Base-by-base conservation (phyloP, 2,113 vertebrate genomes). In the Phalacrocorax brasilianus region DNA sequence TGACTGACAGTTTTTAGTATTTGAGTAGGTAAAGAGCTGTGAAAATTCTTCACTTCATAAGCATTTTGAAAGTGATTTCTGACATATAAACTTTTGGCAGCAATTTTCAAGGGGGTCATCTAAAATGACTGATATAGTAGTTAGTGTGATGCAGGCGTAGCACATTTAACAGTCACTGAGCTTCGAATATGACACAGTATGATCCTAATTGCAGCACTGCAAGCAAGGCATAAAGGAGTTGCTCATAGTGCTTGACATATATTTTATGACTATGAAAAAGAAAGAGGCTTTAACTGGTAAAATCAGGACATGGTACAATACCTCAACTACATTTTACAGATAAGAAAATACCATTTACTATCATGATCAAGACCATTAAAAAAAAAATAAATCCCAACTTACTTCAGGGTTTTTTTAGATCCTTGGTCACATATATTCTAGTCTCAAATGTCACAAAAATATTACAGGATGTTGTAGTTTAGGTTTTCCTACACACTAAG, bases 21-120 rank as follows among this genome's bases (percentile, higher is more conserved):
- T 95, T 97, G 93, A 97, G 95, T 97, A 96, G 93, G 89, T 96
- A 97, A 95, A 95, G 92, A 96, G 92, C 70, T 97, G 96, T 97
- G 80, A 95, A 97, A 98, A 98, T 97, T 96, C 93, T 91, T 97
- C 95, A 94, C 76, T 97, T 96, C 91, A 94, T 97, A 96, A 97
- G 87, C 97, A 96, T 98, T 98, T 97, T 80, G 74, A 97, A 96
- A 97, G 95, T 95, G 95, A 91, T 94, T 98, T 97, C 97, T 98
- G 98, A 97, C 96, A 97, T 94, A 96, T 85, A 97, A 98, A 98
- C 87, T 98, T 98, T 98, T 97, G 96, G 93, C 97, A 98, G 97
- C 96, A 98, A 97, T 98, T 98, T 98, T 96, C 98, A 97, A 97
- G 94, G 85, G 93, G 96, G 96, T 97, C 98, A 97, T 97, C 94